Evolutionary conservation across 2,113 vertebrate species (phyloP), one percentile per base, ranked within the genome.

Genomic region (Eretmochelys imbricata): DNA sequence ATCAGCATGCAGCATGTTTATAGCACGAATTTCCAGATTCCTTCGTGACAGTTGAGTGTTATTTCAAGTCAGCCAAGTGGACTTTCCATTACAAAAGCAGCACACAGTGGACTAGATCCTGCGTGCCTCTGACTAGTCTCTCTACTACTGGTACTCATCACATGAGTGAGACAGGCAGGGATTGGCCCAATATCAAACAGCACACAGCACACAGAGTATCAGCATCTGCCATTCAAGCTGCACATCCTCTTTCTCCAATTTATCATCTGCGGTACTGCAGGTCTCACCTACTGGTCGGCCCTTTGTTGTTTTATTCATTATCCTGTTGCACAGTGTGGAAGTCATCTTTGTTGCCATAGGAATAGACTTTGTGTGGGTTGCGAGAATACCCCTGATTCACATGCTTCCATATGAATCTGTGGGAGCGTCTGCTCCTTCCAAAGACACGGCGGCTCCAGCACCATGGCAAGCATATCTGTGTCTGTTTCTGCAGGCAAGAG

Each of bases 21-120:
- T 46, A 89, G 38, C 65, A 84, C 10, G 87, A 86, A 82, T 82
- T 93, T 89, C 80, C 82, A 87, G 91, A 90, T 38, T 81, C 87
- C 90, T 31, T 3, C 1, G 31, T 10, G 84, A 88, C 80, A 93
- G 90, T 82, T 53, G 86, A 93, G 31, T 42, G 13, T 49, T 85
- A 48, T 35, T 59, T 42, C 42, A 42, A 42, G 42, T 42, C 84
- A 91, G 93, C 51, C 90, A 94, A 20, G 19, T 19, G 14, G 91
- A 29, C 25, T 49, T 87, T 80, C 72, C 83, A 55, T 31, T 54
- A 94, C 69, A 88, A 93, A 87, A 94, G 72, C 27, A 93, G 75
- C 76, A 80, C 80, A 27, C 49, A 9, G 10, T 88, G 38, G 51
- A 13, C 50, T 78, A 83, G 83, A 17, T 87, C 38, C 38, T 42